Base-by-base conservation (phyloP, 2,888 invertebrate genomes). In the Heliconius ethilla region DNA sequence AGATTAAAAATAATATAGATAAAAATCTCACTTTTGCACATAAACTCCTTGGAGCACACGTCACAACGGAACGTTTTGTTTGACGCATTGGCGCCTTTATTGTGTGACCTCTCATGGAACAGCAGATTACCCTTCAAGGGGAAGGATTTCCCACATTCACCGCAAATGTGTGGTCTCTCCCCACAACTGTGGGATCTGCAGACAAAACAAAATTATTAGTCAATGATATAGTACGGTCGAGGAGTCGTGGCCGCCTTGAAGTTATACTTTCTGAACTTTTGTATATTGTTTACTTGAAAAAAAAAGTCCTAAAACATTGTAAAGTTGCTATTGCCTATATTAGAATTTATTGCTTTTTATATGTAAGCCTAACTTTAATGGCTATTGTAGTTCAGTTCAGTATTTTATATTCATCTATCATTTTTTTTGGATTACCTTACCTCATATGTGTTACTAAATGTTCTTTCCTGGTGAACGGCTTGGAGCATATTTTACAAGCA, bases 81-180 rank as follows among this genome's bases (percentile, higher is more conserved):
- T 79, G 95, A 96, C 81, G 95, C 95, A 83, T 95, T 95, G 55
- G 95, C 95, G 22, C 78, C 78, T 88, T 97, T 97, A 86, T 97
- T 97, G 91, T 98, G 98, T 82, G 98, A 97, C 79, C 98, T 95
- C 91, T 97, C 97, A 89, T 98, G 98, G 95, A 98, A 98, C 82
- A 98, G 95, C 70, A 98, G 92, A 88, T 98, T 97, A 78, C 97
- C 97, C 92, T 97, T 97, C 73, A 97, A 92, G 0, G 97, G 97
- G 93, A 98, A 98, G 74, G 97, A 97, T 89, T 97, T 98, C 86
- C 98, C 98, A 88, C 98, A 98, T 86, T 97, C 97, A 80, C 96
- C 96, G 87, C 98, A 98, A 77, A 97, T 96, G 89, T 96, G 97
- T 11, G 98, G 98, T 70, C 97, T 95, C 88, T 98, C 97, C 72